Evolutionary conservation across 1,140 invertebrate genomes (phyloP).

Genomic region (Lerema accius): DNA sequence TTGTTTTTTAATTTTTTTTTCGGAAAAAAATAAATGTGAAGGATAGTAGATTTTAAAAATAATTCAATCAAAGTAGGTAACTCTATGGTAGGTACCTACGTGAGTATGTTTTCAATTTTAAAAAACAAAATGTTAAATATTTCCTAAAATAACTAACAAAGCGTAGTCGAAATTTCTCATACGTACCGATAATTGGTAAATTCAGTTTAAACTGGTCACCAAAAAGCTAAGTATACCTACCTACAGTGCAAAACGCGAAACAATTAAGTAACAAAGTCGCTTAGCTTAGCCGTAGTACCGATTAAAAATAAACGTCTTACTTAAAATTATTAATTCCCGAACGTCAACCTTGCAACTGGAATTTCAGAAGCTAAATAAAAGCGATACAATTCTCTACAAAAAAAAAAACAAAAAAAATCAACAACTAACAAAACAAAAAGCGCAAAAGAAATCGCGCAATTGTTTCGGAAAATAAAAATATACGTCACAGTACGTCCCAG

Average conservation of each 20-base stretch:
- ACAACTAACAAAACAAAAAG: conserved; percentile 39
- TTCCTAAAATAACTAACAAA: too few species aligned
- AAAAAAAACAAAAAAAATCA: conserved; percentile 50
- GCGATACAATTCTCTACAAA: conserved; percentile 59
- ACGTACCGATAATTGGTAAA: not conserved
- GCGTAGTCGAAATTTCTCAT: too few species aligned
- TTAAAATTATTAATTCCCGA: conserved; percentile 49
- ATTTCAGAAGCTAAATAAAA: conserved; percentile 68
- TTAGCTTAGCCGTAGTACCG: not conserved
- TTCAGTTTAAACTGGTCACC: not conserved
- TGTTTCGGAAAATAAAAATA: conserved; percentile 71
- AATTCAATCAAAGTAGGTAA: too few species aligned
- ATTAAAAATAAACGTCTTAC: conserved; percentile 34
- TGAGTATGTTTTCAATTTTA: too few species aligned
- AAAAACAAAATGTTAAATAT: too few species aligned
- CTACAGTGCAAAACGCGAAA: conserved; percentile 27
- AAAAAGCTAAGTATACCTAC: conserved; percentile 23
- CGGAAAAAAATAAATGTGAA: too few species aligned
- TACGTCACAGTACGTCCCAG: conserved; percentile 73
- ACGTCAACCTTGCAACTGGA: conserved; percentile 60
- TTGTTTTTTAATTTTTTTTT: too few species aligned
- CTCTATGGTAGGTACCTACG: too few species aligned
- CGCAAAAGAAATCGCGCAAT: conserved; percentile 57
- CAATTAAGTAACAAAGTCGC: conserved; percentile 34
- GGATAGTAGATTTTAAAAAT: too few species aligned